Conservation (phyloP, 1,140 invertebrate species). For the Drosophila neocordata region DNA sequence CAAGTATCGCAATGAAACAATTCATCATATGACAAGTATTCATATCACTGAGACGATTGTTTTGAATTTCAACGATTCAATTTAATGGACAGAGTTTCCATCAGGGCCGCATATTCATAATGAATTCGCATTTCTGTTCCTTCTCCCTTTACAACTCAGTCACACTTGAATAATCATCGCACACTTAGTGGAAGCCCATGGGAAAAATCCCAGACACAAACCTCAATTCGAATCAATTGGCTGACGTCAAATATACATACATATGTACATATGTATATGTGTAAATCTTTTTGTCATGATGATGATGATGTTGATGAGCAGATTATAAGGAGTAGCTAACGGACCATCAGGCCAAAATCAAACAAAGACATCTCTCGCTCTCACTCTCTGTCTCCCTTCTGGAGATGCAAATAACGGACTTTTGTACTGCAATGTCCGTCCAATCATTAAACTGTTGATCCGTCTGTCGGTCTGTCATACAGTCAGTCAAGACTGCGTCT, state of each 20-base stretch:
- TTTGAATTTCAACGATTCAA: conserved; percentile 1
- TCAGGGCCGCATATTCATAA: conserved; percentile 1
- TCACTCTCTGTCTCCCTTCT: neutral
- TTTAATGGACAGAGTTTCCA: neutral
- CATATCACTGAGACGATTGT: neutral
- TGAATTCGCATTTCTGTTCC: conserved; percentile 7
- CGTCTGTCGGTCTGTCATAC: neutral
- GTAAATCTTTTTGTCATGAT: neutral
- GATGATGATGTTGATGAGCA: neutral
- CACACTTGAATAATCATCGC: conserved; percentile 24
- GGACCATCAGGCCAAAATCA: neutral
- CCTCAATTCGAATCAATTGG: conserved; percentile 4
- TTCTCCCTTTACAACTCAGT: conserved; percentile 10
- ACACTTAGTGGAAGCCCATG: conserved; percentile 31
- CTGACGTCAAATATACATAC: conserved; percentile 37
- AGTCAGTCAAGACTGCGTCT: conserved; percentile 11
- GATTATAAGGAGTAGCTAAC: neutral
- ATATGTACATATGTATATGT: neutral
- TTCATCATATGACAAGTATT: neutral
- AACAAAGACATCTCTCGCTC: neutral
- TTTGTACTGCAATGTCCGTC: conserved; percentile 2
- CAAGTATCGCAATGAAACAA: neutral
- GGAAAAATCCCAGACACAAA: conserved; percentile 47
- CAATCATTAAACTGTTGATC: conserved; percentile 19
- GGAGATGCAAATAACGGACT: conserved; percentile 4